Evolutionary conservation across 2,113 vertebrate genomes (phyloP), one percentile per base, ranked within the genome.

Genomic region (Ptilorrhoa leucosticta): DNA sequence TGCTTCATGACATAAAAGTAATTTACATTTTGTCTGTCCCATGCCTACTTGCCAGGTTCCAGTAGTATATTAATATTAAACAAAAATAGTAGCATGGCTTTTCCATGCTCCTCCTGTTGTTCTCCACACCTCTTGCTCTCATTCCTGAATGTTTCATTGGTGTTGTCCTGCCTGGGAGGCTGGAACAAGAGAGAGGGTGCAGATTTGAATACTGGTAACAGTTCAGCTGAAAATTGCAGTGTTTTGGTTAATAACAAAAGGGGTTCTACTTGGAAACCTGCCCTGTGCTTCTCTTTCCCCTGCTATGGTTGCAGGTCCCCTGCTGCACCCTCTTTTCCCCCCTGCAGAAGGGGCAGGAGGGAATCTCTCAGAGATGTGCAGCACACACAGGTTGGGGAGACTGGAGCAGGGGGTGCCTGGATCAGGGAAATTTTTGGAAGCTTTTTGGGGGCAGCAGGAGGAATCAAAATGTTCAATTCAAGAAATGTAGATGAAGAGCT

Each of bases 381-480:
- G 35, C 15, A 39, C 14, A 23, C 4, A 1, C 0, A 2, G 64
- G 22, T 12, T 81, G 37, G 37, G 53, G 18, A 75, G 26, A 13
- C 5, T 6, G 72, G 28, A 45, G 13, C 30, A 18, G 28, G 11
- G 30, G 15, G 7, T 48, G 17, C 15, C 50, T 44, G 45, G 21
- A 35, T 28, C 63, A 27, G 13, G 30, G 39, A 12, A 5, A 10
- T 5, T 42, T 83, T 42, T 28, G 79, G 54, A 69, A 54, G 47
- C 14, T 54, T 47, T 54, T 31, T 27, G 11, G 26, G 9, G 6
- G 5, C 0, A 0, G 16, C 31, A 53, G 70, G 3, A 83, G 10
- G 35, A 90, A 44, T 51, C 11, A 31, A 88, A 70, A 76, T 7
- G 8, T 26, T 70, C 50, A 39, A 90, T 68, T 68, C 19, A 18